These are phyloP conservation scores for Ceriagrion tenellum DNA, from an alignment of 2,888 invertebrate genomes.

Conservation along the genomic window DNA sequence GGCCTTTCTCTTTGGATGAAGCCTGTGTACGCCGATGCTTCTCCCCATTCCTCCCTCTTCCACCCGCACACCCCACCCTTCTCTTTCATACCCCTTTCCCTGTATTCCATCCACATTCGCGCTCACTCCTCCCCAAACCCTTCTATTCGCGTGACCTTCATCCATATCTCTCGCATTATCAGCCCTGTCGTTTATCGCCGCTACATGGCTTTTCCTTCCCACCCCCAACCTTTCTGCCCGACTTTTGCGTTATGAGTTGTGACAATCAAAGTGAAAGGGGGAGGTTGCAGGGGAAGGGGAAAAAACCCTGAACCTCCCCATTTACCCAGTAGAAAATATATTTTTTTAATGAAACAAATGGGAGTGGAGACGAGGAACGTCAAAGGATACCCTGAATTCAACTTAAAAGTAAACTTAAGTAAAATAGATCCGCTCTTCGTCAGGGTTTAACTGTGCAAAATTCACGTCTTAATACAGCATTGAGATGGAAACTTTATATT, in stretches of 20 bases:
- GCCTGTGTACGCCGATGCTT: not conserved
- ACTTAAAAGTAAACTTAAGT: not conserved
- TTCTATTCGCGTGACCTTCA: not conserved
- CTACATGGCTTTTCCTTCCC: not conserved
- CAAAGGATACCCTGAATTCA: not conserved
- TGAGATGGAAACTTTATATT: too few relatives aligned
- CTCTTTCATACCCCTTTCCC: not conserved
- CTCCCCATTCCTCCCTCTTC: not conserved
- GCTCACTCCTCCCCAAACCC: not conserved
- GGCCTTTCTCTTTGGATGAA: not conserved
- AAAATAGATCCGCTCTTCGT: not conserved
- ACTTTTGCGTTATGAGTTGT: not conserved
- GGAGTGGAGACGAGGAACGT: not conserved
- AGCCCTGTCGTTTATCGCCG: slow-evolving; percentile 37
- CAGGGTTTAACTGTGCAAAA: not conserved
- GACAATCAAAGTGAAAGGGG: not conserved
- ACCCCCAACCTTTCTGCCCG: not conserved
- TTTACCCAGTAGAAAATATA: not conserved
- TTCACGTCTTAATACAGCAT: too few relatives aligned
- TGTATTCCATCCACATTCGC: not conserved
- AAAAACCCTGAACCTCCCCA: not conserved
- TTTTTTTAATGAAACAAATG: not conserved
- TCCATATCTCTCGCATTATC: slow-evolving; percentile 59
- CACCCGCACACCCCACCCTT: not conserved
- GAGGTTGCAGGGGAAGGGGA: not conserved